Conservation (phyloP, 2,113 vertebrate genomes). For the Apaloderma vittatum region DNA sequence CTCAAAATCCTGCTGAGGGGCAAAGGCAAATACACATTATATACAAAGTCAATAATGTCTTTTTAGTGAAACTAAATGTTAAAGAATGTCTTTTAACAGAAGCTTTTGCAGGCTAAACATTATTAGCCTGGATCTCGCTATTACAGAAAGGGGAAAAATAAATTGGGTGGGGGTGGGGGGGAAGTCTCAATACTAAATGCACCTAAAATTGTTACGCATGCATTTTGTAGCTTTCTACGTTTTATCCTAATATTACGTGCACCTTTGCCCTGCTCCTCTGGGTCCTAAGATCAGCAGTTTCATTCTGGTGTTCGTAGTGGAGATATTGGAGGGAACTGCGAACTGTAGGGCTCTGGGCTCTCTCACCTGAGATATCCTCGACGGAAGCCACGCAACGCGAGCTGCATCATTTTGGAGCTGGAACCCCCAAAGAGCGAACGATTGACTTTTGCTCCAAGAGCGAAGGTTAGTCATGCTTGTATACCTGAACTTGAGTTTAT, state of each 20-base stretch:
- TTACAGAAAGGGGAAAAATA: background rate
- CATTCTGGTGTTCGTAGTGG: too few relatives aligned
- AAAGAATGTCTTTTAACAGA: too few relatives aligned
- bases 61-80: background rate
- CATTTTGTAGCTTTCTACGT: background rate
- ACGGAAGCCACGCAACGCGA: too few relatives aligned
- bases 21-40: background rate
- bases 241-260: background rate
- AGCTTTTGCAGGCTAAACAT: background rate
- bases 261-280: background rate
- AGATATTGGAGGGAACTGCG: too few relatives aligned
- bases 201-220: background rate
- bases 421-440: too few relatives aligned
- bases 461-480: background rate
- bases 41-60: background rate
- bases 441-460: too few relatives aligned
- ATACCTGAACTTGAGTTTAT: background rate
- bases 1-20: background rate
- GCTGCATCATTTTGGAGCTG: too few relatives aligned
- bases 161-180: too few relatives aligned
- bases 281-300: too few relatives aligned
- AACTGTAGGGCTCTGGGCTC: too few relatives aligned
- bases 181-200: background rate
- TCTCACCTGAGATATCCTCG: too few relatives aligned
- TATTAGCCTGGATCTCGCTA: background rate